Base-by-base conservation (phyloP, 2,113 vertebrate species). In the Corythornis vintsioides region DNA sequence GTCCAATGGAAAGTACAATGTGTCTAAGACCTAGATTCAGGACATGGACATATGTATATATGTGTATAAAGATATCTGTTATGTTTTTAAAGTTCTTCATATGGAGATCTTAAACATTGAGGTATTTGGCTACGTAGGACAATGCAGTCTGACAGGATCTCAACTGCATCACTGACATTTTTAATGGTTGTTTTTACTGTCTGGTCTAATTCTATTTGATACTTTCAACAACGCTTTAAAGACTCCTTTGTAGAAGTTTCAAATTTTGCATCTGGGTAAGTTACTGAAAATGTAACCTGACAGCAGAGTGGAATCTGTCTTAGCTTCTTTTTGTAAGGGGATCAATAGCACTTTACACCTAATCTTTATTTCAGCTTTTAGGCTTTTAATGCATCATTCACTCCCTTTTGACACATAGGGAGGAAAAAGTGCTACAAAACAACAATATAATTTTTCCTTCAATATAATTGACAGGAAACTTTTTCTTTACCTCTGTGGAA, bases 291-390 rank as follows among this genome's bases (percentile, higher is more conserved):
- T 97, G 83, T 86, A 90, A 97, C 86, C 33, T 97, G 96, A 97
- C 96, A 96, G 84, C 2, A 0, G 50, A 74, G 90, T 92, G 81
- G 92, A 95, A 97, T 96, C 92, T 95, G 90, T 85, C 55, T 76
- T 77, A 75, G 84, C 86, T 95, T 93, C 95, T 96, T 96, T 93
- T 94, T 1, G 42, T 90, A 92, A 90, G 93, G 89, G 93, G 94
- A 97, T 97, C 96, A 97, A 94, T 97, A 97, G 86, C 96, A 96
- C 97, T 98, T 98, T 95, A 88, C 95, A 97, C 96, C 93, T 96
- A 95, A 96, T 95, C 86, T 92, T 93, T 97, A 96, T 89, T 95
- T 96, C 79, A 83, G 94, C 95, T 98, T 97, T 97, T 90, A 92
- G 93, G 74, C 64, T 78, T 92, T 96, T 95, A 97, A 97, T 95